These are phyloP conservation scores for Lycocorax pyrrhopterus DNA, from an alignment of 2,113 vertebrate genomes.

Conservation along the genomic window DNA sequence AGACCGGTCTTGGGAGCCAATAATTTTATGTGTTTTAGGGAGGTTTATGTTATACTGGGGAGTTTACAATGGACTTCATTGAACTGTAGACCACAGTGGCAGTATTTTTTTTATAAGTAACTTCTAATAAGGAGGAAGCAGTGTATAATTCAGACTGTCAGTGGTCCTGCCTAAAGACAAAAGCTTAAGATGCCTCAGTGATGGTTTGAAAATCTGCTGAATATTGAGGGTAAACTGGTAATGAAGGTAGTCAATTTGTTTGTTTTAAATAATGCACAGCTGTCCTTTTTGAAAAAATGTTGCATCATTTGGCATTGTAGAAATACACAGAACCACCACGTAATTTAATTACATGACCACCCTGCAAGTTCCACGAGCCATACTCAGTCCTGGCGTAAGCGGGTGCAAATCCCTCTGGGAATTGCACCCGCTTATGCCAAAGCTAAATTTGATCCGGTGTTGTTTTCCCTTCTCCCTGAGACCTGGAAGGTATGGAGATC, in stretches of 20 bases:
- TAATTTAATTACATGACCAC: conserved; percentile 64
- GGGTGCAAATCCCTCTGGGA: conserved; percentile 45
- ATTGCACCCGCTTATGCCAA: conserved; percentile 37
- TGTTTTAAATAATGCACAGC: not conserved
- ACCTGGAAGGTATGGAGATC: conserved; percentile 9
- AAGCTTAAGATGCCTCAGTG: not conserved
- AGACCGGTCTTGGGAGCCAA: conserved; percentile 59
- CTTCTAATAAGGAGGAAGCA: conserved; percentile 60
- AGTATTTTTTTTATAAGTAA: conserved; percentile 49
- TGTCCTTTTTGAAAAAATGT: not conserved
- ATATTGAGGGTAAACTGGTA: not conserved
- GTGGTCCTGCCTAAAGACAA: conserved; percentile 34
- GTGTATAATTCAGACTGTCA: conserved; percentile 55
- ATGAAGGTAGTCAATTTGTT: not conserved
- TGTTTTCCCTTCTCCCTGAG: not conserved
- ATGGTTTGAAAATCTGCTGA: not conserved
- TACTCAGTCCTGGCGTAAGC: conserved; percentile 27
- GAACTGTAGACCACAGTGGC: conserved; percentile 52
- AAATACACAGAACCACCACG: not conserved
- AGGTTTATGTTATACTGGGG: conserved; percentile 58
- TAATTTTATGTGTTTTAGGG: conserved; percentile 61
- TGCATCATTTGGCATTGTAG: conserved; percentile 25
- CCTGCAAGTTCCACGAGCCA: conserved; percentile 49
- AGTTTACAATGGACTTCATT: conserved; percentile 65
- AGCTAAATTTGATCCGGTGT: conserved; percentile 41